These are phyloP conservation scores for Eriocheir sinensis DNA, from an alignment of 1,140 invertebrate species.

Conservation along the genomic window DNA sequence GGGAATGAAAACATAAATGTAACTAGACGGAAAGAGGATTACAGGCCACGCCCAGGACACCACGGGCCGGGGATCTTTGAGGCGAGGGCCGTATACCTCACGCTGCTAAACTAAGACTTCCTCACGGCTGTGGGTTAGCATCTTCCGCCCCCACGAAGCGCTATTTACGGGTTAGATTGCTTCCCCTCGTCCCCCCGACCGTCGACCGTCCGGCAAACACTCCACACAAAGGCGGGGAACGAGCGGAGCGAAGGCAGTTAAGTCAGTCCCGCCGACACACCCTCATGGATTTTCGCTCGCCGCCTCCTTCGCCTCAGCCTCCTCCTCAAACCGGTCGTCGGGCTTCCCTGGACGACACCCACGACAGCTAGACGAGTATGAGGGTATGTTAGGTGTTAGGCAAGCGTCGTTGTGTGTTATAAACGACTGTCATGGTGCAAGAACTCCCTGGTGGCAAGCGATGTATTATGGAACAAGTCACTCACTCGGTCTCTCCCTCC, in stretches of 20 bases:
- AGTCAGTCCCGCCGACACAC: not conserved
- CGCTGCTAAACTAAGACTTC: not conserved
- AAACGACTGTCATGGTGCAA: no score
- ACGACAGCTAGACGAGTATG: not conserved
- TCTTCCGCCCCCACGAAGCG: slow-evolving; percentile 27
- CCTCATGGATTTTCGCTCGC: slow-evolving; percentile 1
- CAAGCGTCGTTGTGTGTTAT: no score
- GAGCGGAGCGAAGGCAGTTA: not conserved
- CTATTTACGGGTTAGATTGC: slow-evolving; percentile 71
- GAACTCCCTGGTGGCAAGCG: not conserved
- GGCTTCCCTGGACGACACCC: not conserved
- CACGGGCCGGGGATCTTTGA: not conserved
- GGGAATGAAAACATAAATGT: slow-evolving; percentile 63
- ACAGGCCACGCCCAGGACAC: not conserved
- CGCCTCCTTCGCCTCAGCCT: not conserved
- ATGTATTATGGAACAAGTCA: slow-evolving; percentile 31
- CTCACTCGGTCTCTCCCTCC: not conserved
- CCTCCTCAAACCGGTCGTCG: not conserved
- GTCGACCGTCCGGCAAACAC: slow-evolving; percentile 58
- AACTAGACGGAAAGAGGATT: slow-evolving; percentile 65
- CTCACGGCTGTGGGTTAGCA: slow-evolving; percentile 29
- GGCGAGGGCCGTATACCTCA: not conserved
- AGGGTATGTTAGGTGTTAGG: not conserved
- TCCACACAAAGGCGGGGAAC: slow-evolving; percentile 51
- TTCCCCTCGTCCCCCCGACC: slow-evolving; percentile 58